phyloP scores from a whole-genome alignment of 2,888 invertebrate genomes.

The Gerris lacustris region DNA sequence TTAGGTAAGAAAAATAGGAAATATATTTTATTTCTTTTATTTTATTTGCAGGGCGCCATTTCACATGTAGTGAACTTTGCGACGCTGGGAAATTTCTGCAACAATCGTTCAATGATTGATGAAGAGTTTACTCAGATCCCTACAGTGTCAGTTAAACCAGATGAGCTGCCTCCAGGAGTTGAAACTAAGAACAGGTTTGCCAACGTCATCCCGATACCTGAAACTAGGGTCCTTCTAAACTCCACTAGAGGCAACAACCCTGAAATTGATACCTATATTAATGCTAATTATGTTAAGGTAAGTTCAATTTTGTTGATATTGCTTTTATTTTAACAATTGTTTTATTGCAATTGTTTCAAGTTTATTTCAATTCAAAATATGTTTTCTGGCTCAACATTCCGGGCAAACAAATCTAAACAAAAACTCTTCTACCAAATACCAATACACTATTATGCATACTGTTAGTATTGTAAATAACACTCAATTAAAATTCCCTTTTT shows the following conservation, averaged over 20 bases:
- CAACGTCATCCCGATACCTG: slow-evolving; percentile 86
- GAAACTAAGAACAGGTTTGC: slow-evolving; percentile 87
- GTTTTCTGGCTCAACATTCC: too few relatives aligned
- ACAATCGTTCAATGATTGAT: slow-evolving; percentile 53
- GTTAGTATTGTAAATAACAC: too few relatives aligned
- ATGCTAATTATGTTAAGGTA: slow-evolving; percentile 84
- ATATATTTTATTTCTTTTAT: slow-evolving; percentile 7
- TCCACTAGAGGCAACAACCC: slow-evolving; percentile 51
- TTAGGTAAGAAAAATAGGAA: too few relatives aligned
- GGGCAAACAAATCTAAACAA: too few relatives aligned
- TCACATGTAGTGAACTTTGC: slow-evolving; percentile 67
- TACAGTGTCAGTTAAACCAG: slow-evolving; percentile 60
- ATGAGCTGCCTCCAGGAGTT: slow-evolving; percentile 73
- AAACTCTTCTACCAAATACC: too few relatives aligned
- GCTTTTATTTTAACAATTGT: too few relatives aligned
- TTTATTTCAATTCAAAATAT: too few relatives aligned
- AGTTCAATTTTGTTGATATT: slow-evolving; percentile 35
- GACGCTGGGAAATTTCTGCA: slow-evolving; percentile 55
- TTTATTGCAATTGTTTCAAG: too few relatives aligned
- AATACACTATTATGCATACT: too few relatives aligned
- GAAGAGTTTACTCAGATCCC: slow-evolving; percentile 75
- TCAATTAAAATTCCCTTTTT: too few relatives aligned
- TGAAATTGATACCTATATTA: slow-evolving; percentile 77
- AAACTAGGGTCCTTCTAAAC: slow-evolving; percentile 69
- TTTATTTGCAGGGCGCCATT: slow-evolving; percentile 44